Percentiles rank a stretch among this genome's conserved stretches.
These are phyloP conservation scores for Galaxias olidus DNA, from an alignment of 2,797 vertebrate genomes.

Conservation along the genomic window DNA sequence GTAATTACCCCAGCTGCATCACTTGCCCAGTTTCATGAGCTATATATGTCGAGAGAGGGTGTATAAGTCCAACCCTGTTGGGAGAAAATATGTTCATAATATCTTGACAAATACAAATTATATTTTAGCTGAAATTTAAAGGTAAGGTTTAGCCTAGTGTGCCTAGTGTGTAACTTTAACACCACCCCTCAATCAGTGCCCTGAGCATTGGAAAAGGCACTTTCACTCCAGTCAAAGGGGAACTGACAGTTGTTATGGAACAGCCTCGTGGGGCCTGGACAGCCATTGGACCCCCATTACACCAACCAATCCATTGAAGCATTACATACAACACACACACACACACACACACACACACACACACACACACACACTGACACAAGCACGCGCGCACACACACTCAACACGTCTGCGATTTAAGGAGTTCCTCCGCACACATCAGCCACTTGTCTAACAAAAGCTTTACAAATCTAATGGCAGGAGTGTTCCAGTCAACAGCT, in stretches of 20 bases:
- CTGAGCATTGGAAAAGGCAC: slow-evolving; percentile 3
- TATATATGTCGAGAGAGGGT: slow-evolving; percentile 15
- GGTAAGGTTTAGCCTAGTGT: not conserved
- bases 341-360: slow-evolving; percentile 3
- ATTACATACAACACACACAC: not conserved
- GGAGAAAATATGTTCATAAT: slow-evolving; percentile 53
- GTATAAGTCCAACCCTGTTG: not conserved
- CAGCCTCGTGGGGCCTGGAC: not conserved
- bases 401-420: slow-evolving; percentile 62
- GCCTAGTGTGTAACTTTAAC: not conserved
- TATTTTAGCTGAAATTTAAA: slow-evolving; percentile 41
- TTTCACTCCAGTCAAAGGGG: not conserved
- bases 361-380: not conserved
- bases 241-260: not conserved
- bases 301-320: not conserved
- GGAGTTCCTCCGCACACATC: slow-evolving; percentile 61
- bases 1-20: slow-evolving; percentile 68
- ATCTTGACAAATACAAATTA: slow-evolving; percentile 54
- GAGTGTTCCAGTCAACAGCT: slow-evolving; percentile 75
- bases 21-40: slow-evolving; percentile 52
- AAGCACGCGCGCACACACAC: slow-evolving; percentile 20
- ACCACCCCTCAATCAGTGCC: not conserved
- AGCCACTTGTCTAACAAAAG: slow-evolving; percentile 71
- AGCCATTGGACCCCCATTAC: not conserved
- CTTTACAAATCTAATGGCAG: slow-evolving; percentile 64